phyloP scores from a whole-genome alignment of 2,113 vertebrate genomes.

The Actinemys pallida region DNA sequence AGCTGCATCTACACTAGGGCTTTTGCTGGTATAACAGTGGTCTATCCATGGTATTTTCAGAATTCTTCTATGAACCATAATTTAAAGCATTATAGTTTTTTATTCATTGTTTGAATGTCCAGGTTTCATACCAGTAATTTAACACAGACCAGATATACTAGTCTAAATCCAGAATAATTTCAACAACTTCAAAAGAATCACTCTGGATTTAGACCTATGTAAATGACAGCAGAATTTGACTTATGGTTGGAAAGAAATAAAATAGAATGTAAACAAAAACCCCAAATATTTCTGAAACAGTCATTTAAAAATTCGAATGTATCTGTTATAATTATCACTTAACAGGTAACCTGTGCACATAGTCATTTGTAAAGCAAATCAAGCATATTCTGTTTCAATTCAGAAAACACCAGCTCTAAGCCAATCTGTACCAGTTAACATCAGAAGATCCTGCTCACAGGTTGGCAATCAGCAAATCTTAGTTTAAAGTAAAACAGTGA shows the following conservation, averaged over 20 bases:
- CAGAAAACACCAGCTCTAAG: neutral
- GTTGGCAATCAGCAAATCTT: neutral
- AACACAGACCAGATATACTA: neutral
- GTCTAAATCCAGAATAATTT: neutral
- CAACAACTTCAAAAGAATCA: neutral
- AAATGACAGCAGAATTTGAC: neutral
- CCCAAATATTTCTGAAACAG: neutral
- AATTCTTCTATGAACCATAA: neutral
- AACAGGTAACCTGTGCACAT: neutral
- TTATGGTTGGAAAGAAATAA: fast-evolving
- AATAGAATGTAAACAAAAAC: neutral
- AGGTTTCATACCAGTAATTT: neutral
- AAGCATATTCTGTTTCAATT: neutral
- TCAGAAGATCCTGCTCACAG: neutral
- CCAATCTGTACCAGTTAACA: neutral
- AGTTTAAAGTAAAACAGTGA: neutral
- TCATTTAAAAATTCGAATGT: neutral
- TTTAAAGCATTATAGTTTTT: neutral
- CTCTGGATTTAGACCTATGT: neutral
- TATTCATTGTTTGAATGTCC: neutral
- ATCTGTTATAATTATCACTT: neutral
- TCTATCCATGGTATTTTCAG: neutral
- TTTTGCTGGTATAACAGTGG: neutral
- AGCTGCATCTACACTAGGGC: neutral
- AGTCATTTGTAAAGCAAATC: neutral